Evolutionary conservation across 2,888 invertebrate genomes (phyloP).

Genomic region (Seira sanloemensis): DNA sequence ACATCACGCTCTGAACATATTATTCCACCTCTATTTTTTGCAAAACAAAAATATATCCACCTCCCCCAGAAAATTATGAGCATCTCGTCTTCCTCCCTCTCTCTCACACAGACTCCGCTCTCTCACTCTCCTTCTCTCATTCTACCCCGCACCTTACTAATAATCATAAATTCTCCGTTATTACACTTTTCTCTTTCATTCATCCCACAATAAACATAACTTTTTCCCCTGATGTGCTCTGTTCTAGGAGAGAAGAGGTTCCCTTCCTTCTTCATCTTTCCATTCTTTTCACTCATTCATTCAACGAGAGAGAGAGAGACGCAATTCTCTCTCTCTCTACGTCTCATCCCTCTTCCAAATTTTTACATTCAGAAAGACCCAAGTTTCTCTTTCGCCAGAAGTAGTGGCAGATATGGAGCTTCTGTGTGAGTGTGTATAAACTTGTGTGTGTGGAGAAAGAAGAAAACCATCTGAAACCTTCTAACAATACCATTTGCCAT

Average conservation of each 20-base stretch:
- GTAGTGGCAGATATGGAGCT: not conserved
- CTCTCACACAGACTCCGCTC: not conserved
- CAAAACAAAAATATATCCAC: constrained; percentile 17
- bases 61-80: constrained; percentile 36
- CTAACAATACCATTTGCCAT: constrained; percentile 65
- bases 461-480: constrained; percentile 30
- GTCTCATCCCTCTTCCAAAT: constrained; percentile 60
- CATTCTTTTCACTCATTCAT: constrained; percentile 49
- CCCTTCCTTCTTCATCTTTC: constrained; percentile 45
- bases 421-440: not conserved
- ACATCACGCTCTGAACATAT: no score
- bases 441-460: not conserved
- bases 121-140: constrained; percentile 22
- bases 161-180: constrained; percentile 44
- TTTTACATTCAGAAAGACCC: constrained; percentile 23
- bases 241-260: no score
- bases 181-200: constrained; percentile 49
- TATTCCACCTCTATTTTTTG: not conserved
- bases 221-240: constrained; percentile 60
- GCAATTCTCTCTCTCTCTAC: not conserved
- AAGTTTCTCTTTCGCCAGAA: not conserved
- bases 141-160: constrained; percentile 53
- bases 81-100: constrained; percentile 43
- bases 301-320: no score
- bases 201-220: constrained; percentile 66